Percentiles rank a stretch among this genome's conserved stretches.
Evolutionary conservation across 2,888 invertebrate genomes (phyloP).

Genomic region (Spialia ferax): DNA sequence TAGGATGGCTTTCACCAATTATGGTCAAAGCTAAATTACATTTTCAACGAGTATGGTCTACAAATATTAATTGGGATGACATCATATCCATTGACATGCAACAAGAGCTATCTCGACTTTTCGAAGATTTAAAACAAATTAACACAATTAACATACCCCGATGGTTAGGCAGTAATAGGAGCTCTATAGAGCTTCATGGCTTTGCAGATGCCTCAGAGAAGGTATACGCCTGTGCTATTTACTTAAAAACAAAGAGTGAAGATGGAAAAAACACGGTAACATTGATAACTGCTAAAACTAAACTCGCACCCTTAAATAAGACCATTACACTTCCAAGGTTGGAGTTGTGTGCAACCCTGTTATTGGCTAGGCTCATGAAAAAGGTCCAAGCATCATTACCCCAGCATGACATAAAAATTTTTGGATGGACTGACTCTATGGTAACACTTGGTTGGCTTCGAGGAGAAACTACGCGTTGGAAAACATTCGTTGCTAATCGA

Average conservation of each 20-base stretch:
- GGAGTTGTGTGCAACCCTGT: background rate
- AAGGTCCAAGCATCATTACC: background rate
- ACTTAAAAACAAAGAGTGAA: background rate
- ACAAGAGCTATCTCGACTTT: background rate
- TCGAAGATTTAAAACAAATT: background rate
- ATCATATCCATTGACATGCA: background rate
- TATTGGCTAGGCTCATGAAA: background rate
- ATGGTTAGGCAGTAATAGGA: background rate
- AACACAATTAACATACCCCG: background rate
- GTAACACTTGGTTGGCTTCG: background rate
- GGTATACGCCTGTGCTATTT: background rate
- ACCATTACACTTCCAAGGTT: background rate
- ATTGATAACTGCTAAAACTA: background rate
- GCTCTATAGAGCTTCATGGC: background rate
- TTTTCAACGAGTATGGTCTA: background rate
- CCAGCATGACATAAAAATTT: background rate
- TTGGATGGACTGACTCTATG: background rate
- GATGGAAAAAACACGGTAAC: background rate
- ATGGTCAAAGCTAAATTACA: background rate
- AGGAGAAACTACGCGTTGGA: background rate
- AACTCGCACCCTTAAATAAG: background rate
- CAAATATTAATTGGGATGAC: background rate
- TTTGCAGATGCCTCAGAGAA: background rate
- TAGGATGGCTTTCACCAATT: background rate
- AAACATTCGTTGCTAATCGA: background rate